Evolutionary conservation across 2,888 invertebrate genomes (phyloP).

Genomic region (Odontothrips loti): DNA sequence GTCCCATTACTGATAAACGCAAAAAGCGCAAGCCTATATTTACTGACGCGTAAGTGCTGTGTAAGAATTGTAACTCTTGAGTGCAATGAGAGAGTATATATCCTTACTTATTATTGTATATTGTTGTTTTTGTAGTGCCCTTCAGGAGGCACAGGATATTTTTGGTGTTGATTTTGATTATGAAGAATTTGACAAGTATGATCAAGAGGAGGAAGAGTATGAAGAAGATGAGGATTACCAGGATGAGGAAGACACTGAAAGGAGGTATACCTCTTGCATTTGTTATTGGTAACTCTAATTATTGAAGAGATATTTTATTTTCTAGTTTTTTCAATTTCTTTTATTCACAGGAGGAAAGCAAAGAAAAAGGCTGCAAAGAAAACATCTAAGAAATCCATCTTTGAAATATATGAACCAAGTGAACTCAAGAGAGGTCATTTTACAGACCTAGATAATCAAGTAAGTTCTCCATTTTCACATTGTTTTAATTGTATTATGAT

Average conservation of each 20-base stretch:
- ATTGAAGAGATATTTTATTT: not conserved
- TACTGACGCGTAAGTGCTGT: constrained; percentile 71
- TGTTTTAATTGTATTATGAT: not conserved
- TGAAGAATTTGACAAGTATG: constrained; percentile 83
- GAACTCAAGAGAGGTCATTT: constrained; percentile 95
- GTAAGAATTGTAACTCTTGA: constrained; percentile 30
- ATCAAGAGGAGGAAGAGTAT: constrained; percentile 79
- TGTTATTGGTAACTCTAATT: constrained; percentile 16
- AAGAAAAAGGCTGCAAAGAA: constrained; percentile 74
- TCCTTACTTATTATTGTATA: not conserved
- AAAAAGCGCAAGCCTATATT: constrained; percentile 77
- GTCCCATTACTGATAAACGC: constrained; percentile 76
- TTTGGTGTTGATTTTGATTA: constrained; percentile 99
- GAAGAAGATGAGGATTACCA: constrained; percentile 75
- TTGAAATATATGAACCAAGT: constrained; percentile 94
- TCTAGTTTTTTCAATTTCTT: not conserved
- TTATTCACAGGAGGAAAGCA: constrained; percentile 50
- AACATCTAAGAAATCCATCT: constrained; percentile 77
- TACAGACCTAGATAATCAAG: constrained; percentile 86
- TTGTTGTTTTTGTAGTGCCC: constrained; percentile 52
- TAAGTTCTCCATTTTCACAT: constrained; percentile 40
- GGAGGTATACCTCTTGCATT: constrained; percentile 41
- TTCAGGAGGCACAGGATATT: constrained; percentile 98
- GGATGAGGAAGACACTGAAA: constrained; percentile 49
- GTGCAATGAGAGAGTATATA: constrained; percentile 12